Conservation (phyloP, 2,113 vertebrate genomes). For the Corythaixoides concolor region DNA sequence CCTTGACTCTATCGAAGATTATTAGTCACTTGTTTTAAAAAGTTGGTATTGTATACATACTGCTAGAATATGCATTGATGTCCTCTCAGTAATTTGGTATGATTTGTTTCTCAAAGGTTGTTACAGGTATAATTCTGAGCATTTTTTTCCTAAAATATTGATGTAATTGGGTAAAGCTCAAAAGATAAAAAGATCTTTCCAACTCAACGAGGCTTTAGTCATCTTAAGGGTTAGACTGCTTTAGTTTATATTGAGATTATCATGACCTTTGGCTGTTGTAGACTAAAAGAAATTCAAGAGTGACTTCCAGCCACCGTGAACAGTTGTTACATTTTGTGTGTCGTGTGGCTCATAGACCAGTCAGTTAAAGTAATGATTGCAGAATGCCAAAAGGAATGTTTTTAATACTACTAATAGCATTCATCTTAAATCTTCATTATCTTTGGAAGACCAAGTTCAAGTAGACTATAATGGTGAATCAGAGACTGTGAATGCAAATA, state of each 20-base stretch:
- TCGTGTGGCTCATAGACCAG: neutral
- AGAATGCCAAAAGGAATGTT: neutral
- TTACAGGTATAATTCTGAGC: neutral
- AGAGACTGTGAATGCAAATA: neutral
- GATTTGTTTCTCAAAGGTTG: neutral
- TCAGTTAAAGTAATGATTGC: neutral
- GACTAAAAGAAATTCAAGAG: neutral
- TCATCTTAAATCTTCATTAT: neutral
- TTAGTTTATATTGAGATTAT: neutral
- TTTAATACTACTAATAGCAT: neutral
- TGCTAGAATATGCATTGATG: accelerated
- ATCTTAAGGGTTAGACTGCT: neutral
- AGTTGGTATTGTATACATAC: neutral
- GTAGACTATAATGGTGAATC: neutral
- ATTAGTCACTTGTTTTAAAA: neutral
- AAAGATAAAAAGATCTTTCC: neutral
- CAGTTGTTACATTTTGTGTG: neutral
- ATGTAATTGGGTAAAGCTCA: neutral
- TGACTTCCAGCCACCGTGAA: neutral
- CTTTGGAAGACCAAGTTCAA: neutral
- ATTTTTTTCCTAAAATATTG: neutral
- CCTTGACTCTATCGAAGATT: accelerated
- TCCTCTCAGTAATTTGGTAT: neutral
- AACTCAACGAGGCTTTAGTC: neutral
- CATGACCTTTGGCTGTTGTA: neutral